These are phyloP conservation scores for Ectobius pallidus DNA, from an alignment of 2,888 invertebrate species.

Conservation along the genomic window DNA sequence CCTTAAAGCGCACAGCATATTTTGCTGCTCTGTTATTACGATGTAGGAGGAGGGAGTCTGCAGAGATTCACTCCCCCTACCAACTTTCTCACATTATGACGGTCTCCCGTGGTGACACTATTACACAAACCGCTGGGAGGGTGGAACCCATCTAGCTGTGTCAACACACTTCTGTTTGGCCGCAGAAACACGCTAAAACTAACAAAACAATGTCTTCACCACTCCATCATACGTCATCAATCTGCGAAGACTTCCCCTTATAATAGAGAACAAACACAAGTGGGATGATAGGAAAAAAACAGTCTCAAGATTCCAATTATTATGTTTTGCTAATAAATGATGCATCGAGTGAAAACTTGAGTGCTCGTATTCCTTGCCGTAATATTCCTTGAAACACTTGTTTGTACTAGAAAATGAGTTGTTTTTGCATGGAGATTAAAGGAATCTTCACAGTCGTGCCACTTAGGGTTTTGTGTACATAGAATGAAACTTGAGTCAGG, in stretches of 20 bases:
- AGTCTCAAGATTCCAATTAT: constrained; percentile 21
- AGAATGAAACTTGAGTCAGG: too few species aligned
- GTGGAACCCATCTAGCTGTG: constrained; percentile 17
- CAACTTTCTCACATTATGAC: constrained; percentile 18
- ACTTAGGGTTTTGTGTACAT: too few species aligned
- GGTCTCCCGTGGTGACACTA: neutral
- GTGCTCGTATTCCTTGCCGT: too few species aligned
- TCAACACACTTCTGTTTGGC: constrained; percentile 11
- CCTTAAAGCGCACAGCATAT: too few species aligned
- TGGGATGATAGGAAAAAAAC: neutral
- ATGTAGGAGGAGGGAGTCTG: neutral
- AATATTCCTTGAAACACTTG: too few species aligned
- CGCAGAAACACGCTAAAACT: constrained; percentile 7
- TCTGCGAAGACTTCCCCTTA: neutral
- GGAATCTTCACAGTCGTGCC: too few species aligned
- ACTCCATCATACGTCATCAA: neutral
- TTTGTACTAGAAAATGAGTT: too few species aligned
- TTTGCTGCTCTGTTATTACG: too few species aligned
- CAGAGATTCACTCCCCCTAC: neutral
- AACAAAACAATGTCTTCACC: constrained; percentile 11
- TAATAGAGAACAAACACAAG: neutral
- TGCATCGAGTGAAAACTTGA: too few species aligned
- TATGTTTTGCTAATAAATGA: neutral
- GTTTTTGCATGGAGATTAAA: too few species aligned
- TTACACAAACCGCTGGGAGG: too few species aligned